These are phyloP conservation scores for Spatula versicolor DNA, from an alignment of 2,797 vertebrate species.

Conservation along the genomic window DNA sequence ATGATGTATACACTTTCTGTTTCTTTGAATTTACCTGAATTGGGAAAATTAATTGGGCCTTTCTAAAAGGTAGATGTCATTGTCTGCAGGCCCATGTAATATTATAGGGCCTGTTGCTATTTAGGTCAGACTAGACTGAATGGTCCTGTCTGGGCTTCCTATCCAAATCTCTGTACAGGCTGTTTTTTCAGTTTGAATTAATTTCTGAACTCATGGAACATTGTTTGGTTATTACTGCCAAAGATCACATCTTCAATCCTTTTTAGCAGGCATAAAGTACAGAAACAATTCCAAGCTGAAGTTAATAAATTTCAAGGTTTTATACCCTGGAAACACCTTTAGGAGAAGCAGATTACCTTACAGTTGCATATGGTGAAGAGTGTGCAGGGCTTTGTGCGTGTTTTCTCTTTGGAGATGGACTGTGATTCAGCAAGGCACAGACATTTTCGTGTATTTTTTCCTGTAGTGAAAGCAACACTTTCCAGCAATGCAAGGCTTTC, in stretches of 20 bases:
- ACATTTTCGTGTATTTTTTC: neutral
- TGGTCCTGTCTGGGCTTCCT: neutral
- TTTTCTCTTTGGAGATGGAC: neutral
- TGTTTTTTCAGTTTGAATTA: neutral
- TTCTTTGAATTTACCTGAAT: neutral
- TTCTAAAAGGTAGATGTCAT: neutral
- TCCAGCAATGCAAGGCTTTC: neutral
- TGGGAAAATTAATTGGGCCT: neutral
- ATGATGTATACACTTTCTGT: fast-evolving
- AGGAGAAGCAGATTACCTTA: neutral
- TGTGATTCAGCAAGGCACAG: neutral
- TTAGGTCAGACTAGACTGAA: neutral
- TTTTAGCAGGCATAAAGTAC: neutral
- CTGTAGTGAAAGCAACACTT: neutral
- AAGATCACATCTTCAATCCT: neutral
- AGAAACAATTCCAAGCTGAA: neutral
- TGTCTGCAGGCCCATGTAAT: neutral
- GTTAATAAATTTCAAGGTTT: neutral
- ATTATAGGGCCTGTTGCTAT: neutral
- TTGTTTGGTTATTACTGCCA: neutral
- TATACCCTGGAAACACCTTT: neutral
- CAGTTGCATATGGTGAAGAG: neutral
- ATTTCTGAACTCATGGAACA: neutral
- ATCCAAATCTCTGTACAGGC: neutral
- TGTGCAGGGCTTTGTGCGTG: neutral